A percentile compares a stretch with the other conserved stretches of the same genome.
phyloP scores from a whole-genome alignment of 2,888 invertebrate genomes.

The Gibbula magus region DNA sequence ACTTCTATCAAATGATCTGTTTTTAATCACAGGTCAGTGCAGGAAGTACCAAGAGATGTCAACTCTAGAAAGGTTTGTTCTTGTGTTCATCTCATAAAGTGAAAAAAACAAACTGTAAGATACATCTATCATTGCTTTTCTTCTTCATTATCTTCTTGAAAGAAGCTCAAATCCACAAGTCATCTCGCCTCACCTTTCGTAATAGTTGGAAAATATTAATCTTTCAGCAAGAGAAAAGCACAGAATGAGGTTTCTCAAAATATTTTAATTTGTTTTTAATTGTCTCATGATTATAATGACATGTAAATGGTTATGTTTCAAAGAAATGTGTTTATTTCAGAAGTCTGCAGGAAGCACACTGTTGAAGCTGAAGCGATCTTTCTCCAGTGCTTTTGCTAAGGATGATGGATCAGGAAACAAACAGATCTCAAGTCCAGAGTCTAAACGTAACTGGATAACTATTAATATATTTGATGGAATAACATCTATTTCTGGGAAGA shows the following conservation, averaged over 20 bases:
- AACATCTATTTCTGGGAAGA: neutral
- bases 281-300: neutral
- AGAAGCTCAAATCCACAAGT: no score
- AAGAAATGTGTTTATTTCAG: neutral
- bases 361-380: constrained; percentile 64
- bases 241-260: no score
- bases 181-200: no score
- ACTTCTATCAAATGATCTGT: no score
- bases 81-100: no score
- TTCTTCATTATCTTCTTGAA: no score
- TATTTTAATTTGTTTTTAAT: no score
- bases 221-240: no score
- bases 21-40: neutral
- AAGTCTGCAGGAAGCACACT: constrained; percentile 33
- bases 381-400: constrained; percentile 65
- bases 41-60: neutral
- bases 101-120: no score
- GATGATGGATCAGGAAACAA: constrained; percentile 24
- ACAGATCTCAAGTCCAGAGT: neutral
- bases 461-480: neutral
- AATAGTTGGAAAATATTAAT: no score
- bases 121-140: no score
- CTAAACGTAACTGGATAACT: neutral
- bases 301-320: neutral
- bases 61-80: neutral